These are phyloP conservation scores for Lingula anatina DNA, from an alignment of 2,888 invertebrate genomes.

Conservation along the genomic window DNA sequence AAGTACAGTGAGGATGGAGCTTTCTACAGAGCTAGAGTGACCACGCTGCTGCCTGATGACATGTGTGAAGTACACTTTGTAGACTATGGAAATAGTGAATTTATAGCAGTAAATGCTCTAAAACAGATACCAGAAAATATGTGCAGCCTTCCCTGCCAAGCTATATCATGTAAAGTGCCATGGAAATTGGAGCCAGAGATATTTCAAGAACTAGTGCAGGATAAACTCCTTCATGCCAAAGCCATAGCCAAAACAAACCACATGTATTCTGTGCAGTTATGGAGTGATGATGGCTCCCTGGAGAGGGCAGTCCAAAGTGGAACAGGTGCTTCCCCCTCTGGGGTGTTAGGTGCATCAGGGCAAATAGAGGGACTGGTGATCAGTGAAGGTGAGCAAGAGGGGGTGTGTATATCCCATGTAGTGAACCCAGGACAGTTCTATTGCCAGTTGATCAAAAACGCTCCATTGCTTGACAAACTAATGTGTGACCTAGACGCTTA, in stretches of 20 bases:
- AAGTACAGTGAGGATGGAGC: slow-evolving; percentile 60
- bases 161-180: not conserved
- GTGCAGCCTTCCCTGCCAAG: not conserved
- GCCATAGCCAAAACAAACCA: not conserved
- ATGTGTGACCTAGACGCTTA: too few relatives aligned
- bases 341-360: too few relatives aligned
- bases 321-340: too few relatives aligned
- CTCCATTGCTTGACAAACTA: not conserved
- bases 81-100: slow-evolving; percentile 58
- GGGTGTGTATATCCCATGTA: not conserved
- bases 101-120: not conserved
- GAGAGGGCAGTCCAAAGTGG: too few relatives aligned
- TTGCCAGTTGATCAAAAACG: not conserved
- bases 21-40: slow-evolving; percentile 66
- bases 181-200: not conserved
- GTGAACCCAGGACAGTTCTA: not conserved
- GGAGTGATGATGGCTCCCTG: too few relatives aligned
- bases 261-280: not conserved
- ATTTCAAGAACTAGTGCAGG: not conserved
- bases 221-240: not conserved
- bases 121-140: not conserved
- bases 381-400: not conserved
- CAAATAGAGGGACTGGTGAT: too few relatives aligned
- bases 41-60: slow-evolving; percentile 23
- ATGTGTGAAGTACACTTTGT: slow-evolving; percentile 59